phyloP scores from a whole-genome alignment of 2,113 vertebrate genomes.

The Pelusios castaneus region DNA sequence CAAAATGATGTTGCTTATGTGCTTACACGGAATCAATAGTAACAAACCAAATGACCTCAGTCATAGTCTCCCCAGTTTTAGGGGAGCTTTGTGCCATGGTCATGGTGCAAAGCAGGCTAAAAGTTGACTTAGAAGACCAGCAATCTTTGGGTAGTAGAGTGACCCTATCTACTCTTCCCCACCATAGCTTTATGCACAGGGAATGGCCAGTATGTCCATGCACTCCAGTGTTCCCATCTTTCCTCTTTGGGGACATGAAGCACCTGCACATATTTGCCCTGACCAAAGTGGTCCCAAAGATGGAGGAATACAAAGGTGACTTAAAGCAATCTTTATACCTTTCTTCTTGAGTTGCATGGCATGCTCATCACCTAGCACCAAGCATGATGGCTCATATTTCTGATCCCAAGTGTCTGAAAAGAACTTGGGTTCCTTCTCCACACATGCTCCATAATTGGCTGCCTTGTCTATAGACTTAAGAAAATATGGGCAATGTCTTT shows the following conservation, averaged over 20 bases:
- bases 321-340: not conserved
- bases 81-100: not conserved
- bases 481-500: not conserved
- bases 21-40: not conserved
- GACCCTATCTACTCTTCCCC: not conserved
- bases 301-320: not conserved
- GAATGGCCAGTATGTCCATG: not conserved
- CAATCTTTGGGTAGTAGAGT: not conserved
- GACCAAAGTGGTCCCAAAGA: not conserved
- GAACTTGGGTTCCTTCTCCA: not conserved
- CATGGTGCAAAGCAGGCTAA: not conserved
- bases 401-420: conserved; percentile 25
- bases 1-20: not conserved
- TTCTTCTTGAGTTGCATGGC: not conserved
- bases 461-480: not conserved
- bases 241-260: not conserved
- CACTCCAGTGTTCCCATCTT: not conserved
- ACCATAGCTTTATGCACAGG: not conserved
- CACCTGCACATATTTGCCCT: not conserved
- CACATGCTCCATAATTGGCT: not conserved
- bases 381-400: not conserved
- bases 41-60: not conserved
- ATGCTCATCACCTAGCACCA: not conserved
- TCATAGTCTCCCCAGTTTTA: not conserved
- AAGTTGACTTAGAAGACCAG: not conserved